A percentile compares a stretch with the other conserved stretches of the same genome.
These are phyloP conservation scores for Dryas iulia DNA, from an alignment of 1,140 invertebrate genomes.

Conservation along the genomic window DNA sequence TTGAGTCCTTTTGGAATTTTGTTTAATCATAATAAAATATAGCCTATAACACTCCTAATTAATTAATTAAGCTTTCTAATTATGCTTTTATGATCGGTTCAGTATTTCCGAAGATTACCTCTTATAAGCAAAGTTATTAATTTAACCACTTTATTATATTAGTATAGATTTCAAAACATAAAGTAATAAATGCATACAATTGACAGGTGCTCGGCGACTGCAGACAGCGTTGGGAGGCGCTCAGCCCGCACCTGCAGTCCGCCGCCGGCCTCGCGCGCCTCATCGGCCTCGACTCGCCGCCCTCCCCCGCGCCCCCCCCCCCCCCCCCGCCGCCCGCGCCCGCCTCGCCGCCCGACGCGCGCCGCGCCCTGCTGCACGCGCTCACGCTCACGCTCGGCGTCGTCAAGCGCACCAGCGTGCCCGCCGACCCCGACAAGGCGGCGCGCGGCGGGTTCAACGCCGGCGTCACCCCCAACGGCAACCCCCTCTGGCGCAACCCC, in stretches of 20 bases:
- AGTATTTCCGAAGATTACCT: no score
- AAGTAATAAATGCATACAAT: neutral
- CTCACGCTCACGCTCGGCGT: constrained; percentile 89
- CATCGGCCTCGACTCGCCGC: constrained; percentile 87
- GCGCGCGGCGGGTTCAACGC: constrained; percentile 90
- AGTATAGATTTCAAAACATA: no score
- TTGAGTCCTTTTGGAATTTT: no score
- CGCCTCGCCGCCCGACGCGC: constrained; percentile 69
- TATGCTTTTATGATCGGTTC: no score
- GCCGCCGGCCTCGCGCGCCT: constrained; percentile 87
- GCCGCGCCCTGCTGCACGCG: constrained; percentile 82
- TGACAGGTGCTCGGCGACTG: constrained; percentile 64
- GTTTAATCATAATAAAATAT: no score
- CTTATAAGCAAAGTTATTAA: no score
- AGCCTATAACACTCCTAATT: no score
- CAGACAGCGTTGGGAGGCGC: constrained; percentile 81
- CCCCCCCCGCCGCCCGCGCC: constrained; percentile 75
- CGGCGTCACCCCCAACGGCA: constrained; percentile 86
- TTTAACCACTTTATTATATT: no score
- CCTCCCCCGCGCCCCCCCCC: constrained; percentile 75
- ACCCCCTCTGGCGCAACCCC: constrained; percentile 91
- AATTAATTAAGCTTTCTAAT: no score
- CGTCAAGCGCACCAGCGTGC: constrained; percentile 91
- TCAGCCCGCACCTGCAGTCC: constrained; percentile 83
- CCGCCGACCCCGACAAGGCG: constrained; percentile 87